These are phyloP conservation scores for Agrochola circellaris DNA, from an alignment of 2,888 invertebrate genomes.

Conservation along the genomic window DNA sequence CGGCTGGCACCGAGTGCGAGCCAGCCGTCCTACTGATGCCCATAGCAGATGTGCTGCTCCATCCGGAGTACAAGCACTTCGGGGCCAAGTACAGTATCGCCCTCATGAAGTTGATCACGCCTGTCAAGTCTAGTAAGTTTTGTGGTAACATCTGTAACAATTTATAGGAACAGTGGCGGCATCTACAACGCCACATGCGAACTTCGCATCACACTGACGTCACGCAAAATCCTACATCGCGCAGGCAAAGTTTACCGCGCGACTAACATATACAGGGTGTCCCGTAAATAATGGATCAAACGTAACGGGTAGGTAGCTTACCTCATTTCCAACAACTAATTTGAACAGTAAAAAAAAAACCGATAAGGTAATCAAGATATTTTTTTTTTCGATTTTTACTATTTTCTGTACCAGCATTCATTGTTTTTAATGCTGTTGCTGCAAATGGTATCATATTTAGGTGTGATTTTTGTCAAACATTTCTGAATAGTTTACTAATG, in stretches of 20 bases:
- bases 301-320: no score
- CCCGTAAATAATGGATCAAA: no score
- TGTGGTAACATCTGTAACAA: slow-evolving; percentile 3
- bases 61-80: slow-evolving; percentile 86
- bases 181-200: neutral
- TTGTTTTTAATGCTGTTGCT: no score
- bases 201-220: neutral
- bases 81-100: slow-evolving; percentile 80
- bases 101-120: slow-evolving; percentile 79
- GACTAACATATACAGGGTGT: no score
- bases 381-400: no score
- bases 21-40: slow-evolving; percentile 83
- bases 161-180: neutral
- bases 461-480: no score
- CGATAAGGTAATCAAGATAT: no score
- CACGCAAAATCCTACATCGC: neutral
- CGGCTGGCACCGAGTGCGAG: slow-evolving; percentile 75
- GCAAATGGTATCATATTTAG: no score
- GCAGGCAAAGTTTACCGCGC: neutral
- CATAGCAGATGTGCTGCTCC: slow-evolving; percentile 83
- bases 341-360: no score
- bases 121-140: slow-evolving; percentile 78
- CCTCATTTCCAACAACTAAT: no score
- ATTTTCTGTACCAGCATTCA: no score
- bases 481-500: no score